A percentile compares a stretch with the other conserved stretches of the same genome.
Conservation (phyloP, 2,797 vertebrate species). For the Austrolebias charrua region DNA sequence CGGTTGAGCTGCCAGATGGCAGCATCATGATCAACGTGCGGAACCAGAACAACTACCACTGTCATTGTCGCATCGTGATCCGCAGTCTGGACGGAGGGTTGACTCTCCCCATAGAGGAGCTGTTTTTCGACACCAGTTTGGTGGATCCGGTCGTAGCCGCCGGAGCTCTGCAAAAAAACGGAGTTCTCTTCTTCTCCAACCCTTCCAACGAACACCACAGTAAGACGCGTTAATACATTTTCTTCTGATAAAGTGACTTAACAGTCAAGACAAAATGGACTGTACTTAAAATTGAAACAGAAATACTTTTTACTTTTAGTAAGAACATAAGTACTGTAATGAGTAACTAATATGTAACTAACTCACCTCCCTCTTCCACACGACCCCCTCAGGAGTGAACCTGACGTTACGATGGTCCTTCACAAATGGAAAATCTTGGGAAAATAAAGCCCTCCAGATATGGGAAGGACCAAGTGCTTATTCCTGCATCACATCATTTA, state of each 20-base stretch:
- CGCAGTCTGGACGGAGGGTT: constrained; percentile 82
- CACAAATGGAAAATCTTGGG: constrained; percentile 82
- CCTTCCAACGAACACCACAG: constrained; percentile 75
- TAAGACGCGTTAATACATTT: constrained; percentile 60
- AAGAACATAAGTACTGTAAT: too few species aligned
- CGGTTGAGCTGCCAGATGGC: constrained; percentile 84
- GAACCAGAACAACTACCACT: constrained; percentile 89
- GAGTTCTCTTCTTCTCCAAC: constrained; percentile 87
- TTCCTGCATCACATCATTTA: constrained; percentile 82
- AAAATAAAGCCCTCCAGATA: constrained; percentile 78
- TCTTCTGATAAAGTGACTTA: too few species aligned
- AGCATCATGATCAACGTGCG: constrained; percentile 84
- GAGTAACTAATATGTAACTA: too few species aligned
- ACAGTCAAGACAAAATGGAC: too few species aligned
- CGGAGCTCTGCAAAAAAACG: constrained; percentile 80
- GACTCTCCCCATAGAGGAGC: constrained; percentile 77
- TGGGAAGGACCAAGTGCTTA: constrained; percentile 88
- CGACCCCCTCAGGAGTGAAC: constrained; percentile 80
- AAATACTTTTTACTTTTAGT: too few species aligned
- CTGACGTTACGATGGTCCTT: constrained; percentile 90
- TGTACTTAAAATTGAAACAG: too few species aligned
- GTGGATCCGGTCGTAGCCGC: constrained; percentile 88
- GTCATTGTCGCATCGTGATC: constrained; percentile 84
- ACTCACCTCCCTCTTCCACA: neutral
- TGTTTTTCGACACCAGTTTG: constrained; percentile 81